A percentile compares a stretch with the other conserved stretches of the same genome.
These are phyloP conservation scores for Lymantria dispar DNA, from an alignment of 2,888 invertebrate genomes.

Conservation along the genomic window DNA sequence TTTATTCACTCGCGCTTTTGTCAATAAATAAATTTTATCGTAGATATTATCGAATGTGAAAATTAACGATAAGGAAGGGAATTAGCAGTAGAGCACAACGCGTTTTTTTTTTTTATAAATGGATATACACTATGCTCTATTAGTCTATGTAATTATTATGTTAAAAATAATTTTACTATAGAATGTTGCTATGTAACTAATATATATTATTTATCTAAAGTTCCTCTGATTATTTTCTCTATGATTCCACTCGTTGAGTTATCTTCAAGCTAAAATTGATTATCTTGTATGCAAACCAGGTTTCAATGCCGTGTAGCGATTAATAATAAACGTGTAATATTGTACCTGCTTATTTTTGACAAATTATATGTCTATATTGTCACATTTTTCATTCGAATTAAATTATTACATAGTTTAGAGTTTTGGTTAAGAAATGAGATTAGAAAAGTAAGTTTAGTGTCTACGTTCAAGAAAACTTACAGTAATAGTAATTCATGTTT, in stretches of 20 bases:
- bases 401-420: background rate
- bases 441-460: too few relatives aligned
- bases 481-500: too few relatives aligned
- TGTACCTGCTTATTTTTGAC: slow-evolving; percentile 23
- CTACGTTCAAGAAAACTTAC: too few relatives aligned
- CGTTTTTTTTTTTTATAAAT: too few relatives aligned
- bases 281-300: slow-evolving; percentile 30
- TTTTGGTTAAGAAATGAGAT: background rate
- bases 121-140: too few relatives aligned
- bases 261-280: slow-evolving; percentile 24
- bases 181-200: too few relatives aligned
- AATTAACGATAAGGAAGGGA: too few relatives aligned
- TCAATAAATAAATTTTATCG: slow-evolving; percentile 49
- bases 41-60: slow-evolving; percentile 42
- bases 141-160: too few relatives aligned
- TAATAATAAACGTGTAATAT: slow-evolving; percentile 24
- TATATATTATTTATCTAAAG: too few relatives aligned
- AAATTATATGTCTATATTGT: slow-evolving; percentile 27
- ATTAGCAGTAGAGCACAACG: too few relatives aligned
- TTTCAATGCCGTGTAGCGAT: slow-evolving; percentile 21
- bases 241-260: background rate
- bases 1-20: slow-evolving; percentile 39
- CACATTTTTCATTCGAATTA: background rate
- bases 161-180: too few relatives aligned
- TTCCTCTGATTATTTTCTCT: too few relatives aligned